Conservation (phyloP, 2,113 vertebrate genomes). For the Clarias macrocephalus region DNA sequence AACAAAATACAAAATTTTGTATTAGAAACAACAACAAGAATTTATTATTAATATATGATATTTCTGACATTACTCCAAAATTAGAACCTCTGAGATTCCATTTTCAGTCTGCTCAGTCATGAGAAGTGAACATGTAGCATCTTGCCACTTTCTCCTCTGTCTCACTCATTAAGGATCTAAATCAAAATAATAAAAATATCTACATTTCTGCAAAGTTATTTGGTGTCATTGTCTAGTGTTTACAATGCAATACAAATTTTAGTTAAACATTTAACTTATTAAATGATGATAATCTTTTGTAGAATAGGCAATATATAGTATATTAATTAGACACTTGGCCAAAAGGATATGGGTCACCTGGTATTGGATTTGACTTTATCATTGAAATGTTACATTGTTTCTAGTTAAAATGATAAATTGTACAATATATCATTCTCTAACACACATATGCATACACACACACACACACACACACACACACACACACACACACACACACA, state of each 20-base stretch:
- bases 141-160: background rate
- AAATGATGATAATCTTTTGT: background rate
- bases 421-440: background rate
- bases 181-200: background rate
- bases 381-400: too few relatives aligned
- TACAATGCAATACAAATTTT: background rate
- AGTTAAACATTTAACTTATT: background rate
- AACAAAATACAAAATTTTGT: background rate
- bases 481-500: background rate
- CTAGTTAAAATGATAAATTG: background rate
- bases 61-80: too few relatives aligned
- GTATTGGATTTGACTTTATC: background rate
- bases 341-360: background rate
- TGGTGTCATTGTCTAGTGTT: background rate
- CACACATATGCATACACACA: background rate
- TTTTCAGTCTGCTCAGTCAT: background rate
- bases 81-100: background rate
- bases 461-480: background rate
- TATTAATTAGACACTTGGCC: background rate
- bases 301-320: background rate
- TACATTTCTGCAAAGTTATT: background rate
- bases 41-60: too few relatives aligned
- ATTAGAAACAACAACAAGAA: too few relatives aligned
- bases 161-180: background rate
- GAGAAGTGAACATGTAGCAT: background rate